These are phyloP conservation scores for Telmatochromis sp. DNA, from an alignment of 2,113 vertebrate species.

Conservation along the genomic window DNA sequence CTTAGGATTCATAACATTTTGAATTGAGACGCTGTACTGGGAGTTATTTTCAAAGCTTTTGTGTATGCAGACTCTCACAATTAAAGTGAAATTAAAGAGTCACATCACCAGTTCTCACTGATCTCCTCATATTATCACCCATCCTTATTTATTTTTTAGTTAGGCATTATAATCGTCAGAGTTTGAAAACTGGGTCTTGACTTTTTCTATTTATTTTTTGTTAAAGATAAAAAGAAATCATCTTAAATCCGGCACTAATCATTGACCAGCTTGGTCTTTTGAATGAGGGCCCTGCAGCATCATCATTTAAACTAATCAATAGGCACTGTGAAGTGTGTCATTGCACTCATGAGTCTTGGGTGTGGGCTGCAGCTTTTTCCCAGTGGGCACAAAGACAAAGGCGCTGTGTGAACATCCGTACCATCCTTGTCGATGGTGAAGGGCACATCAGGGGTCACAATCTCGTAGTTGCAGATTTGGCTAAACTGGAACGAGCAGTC, in stretches of 20 bases:
- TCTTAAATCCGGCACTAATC: background rate
- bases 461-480: conserved; percentile 97
- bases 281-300: background rate
- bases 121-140: background rate
- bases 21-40: accelerated
- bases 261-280: background rate
- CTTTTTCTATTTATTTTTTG: background rate
- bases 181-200: background rate
- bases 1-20: background rate
- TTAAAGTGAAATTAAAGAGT: background rate
- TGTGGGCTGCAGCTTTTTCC: background rate
- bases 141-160: background rate
- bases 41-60: background rate
- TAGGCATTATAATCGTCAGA: background rate
- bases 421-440: conserved; percentile 93
- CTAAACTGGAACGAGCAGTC: conserved; percentile 98
- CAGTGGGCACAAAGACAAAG: background rate
- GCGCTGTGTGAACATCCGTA: conserved; percentile 53
- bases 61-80: background rate
- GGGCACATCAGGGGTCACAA: conserved; percentile 89
- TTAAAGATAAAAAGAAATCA: background rate
- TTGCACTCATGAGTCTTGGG: background rate
- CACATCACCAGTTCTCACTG: background rate
- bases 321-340: conserved; percentile 3
- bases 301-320: conserved; percentile 46